Conservation (phyloP, 2,888 invertebrate genomes). For the Bembecia ichneumoniformis region DNA sequence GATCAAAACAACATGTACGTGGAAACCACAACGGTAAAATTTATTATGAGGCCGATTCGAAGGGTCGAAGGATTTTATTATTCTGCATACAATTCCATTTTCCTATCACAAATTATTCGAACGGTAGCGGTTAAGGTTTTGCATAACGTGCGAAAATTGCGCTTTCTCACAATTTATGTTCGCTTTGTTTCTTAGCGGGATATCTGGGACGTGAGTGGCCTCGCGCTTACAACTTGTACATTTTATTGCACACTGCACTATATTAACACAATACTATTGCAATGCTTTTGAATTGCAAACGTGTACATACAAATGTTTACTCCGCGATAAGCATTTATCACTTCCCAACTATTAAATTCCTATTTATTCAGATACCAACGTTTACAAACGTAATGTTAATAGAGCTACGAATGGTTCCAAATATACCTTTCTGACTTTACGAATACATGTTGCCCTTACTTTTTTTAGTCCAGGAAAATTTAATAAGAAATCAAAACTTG, state of each 20-base stretch:
- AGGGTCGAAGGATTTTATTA: conserved; percentile 65
- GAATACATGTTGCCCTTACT: too few species aligned
- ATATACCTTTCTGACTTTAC: too few species aligned
- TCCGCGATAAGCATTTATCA: too few species aligned
- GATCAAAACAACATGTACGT: conserved; percentile 16
- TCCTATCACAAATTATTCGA: conserved; percentile 65
- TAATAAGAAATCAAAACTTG: too few species aligned
- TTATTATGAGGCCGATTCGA: conserved; percentile 51
- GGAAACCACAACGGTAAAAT: conserved; percentile 39
- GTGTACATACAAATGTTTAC: not conserved
- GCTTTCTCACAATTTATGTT: conserved; percentile 42
- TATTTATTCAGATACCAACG: too few species aligned
- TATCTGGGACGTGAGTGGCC: conserved; percentile 2
- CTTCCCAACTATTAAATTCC: too few species aligned
- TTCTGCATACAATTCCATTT: conserved; percentile 68
- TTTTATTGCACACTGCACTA: not conserved
- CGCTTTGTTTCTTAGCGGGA: conserved; percentile 12
- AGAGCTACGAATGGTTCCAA: too few species aligned
- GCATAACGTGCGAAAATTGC: conserved; percentile 58
- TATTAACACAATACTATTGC: not conserved
- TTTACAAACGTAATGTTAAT: too few species aligned
- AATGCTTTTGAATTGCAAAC: too few species aligned
- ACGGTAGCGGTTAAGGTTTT: conserved; percentile 53
- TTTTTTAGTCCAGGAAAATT: too few species aligned
- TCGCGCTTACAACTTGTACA: not conserved